A percentile compares a stretch with the other conserved stretches of the same genome.
These are phyloP conservation scores for Cephus nigrinus DNA, from an alignment of 2,888 invertebrate species.

Conservation along the genomic window DNA sequence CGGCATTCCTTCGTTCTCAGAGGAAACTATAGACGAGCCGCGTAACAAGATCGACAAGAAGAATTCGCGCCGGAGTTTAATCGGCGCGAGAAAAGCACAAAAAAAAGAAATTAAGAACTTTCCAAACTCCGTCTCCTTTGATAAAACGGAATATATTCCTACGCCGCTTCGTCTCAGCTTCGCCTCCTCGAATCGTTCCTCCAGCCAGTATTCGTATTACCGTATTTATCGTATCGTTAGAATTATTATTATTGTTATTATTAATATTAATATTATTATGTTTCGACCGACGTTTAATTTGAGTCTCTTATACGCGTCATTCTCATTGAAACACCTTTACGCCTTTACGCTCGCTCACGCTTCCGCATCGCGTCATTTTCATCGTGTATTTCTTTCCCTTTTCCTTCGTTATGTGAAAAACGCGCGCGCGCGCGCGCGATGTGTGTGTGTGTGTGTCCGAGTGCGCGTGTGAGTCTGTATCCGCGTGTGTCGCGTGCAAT, in stretches of 20 bases:
- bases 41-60: too few species aligned
- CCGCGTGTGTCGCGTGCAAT: too few species aligned
- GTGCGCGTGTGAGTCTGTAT: too few species aligned
- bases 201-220: not conserved
- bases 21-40: too few species aligned
- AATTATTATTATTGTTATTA: too few species aligned
- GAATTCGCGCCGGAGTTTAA: too few species aligned
- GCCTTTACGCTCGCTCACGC: slow-evolving; percentile 37
- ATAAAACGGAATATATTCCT: not conserved
- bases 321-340: slow-evolving; percentile 31
- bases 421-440: not conserved
- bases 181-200: not conserved
- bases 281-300: too few species aligned
- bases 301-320: too few species aligned
- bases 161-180: not conserved
- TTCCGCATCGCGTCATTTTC: not conserved
- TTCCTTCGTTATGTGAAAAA: not conserved
- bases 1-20: too few species aligned
- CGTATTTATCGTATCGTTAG: too few species aligned
- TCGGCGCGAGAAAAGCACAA: not conserved
- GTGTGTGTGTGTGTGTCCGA: too few species aligned
- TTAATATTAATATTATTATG: too few species aligned
- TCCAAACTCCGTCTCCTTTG: not conserved
- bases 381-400: not conserved
- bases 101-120: not conserved